phyloP scores from a whole-genome alignment of 2,113 vertebrate genomes.

The Pagrus major region DNA sequence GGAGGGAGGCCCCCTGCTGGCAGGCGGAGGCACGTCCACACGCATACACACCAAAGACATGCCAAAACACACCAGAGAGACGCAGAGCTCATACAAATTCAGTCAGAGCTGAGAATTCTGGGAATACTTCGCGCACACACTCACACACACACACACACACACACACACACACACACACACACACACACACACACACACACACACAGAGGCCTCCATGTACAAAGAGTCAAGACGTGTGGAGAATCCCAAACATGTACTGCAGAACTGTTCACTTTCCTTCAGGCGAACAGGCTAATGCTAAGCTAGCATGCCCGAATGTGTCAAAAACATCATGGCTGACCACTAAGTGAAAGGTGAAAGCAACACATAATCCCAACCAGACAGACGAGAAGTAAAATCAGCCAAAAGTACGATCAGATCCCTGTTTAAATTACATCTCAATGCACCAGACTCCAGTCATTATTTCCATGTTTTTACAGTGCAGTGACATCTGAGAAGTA shows the following conservation, averaged over 20 bases:
- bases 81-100: not conserved
- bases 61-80: not conserved
- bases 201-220: not conserved
- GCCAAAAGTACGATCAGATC: not conserved
- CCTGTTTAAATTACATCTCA: too few species aligned
- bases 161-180: not conserved
- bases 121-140: too few species aligned
- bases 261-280: not conserved
- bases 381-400: too few species aligned
- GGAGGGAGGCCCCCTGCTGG: constrained; percentile 51
- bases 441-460: too few species aligned
- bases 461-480: too few species aligned
- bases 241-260: constrained; percentile 13
- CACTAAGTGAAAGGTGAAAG: not conserved
- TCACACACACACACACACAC: not conserved
- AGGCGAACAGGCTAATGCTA: constrained; percentile 5
- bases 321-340: not conserved
- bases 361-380: not conserved
- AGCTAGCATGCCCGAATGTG: not conserved
- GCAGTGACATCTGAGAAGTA: too few species aligned
- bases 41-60: constrained; percentile 17
- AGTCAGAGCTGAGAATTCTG: constrained; percentile 10
- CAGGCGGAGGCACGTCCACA: constrained; percentile 4
- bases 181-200: not conserved
- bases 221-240: not conserved